A percentile compares a stretch with the other conserved stretches of the same genome.
Conservation (phyloP, 2,888 invertebrate species). For the Teleiodes luculella region DNA sequence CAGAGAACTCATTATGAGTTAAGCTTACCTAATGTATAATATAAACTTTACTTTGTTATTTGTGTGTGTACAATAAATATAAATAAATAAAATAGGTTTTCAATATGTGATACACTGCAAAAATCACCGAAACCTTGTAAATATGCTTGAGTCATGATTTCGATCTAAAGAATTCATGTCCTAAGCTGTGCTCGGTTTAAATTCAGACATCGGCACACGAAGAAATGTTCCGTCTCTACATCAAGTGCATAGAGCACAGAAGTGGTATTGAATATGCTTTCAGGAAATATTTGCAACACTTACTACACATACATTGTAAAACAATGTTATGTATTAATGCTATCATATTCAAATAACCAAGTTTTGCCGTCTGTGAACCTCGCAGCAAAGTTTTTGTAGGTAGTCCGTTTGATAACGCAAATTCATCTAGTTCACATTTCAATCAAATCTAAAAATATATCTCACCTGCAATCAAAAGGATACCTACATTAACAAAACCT, state of each 20-base stretch:
- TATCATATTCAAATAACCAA: too few species aligned
- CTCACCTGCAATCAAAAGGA: not conserved
- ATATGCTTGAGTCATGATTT: not conserved
- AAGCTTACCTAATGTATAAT: too few species aligned
- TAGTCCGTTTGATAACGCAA: not conserved
- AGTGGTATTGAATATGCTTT: not conserved
- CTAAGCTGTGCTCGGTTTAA: slow-evolving; percentile 9
- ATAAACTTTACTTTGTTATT: too few species aligned
- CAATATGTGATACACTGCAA: too few species aligned
- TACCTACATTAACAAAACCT: too few species aligned
- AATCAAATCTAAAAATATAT: not conserved
- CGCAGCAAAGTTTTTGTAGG: not conserved
- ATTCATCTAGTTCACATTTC: not conserved
- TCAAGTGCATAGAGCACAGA: not conserved
- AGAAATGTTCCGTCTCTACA: slow-evolving; percentile 14
- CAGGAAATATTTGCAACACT: not conserved
- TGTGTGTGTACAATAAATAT: too few species aligned
- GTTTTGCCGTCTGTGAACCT: not conserved
- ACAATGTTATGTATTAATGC: not conserved
- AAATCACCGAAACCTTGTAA: too few species aligned
- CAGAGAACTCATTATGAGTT: too few species aligned
- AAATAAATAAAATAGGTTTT: too few species aligned
- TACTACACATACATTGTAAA: not conserved
- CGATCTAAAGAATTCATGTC: slow-evolving; percentile 14
- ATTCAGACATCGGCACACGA: slow-evolving; percentile 15